phyloP scores from a whole-genome alignment of 1,140 invertebrate genomes.

The Nylanderia fulva region DNA sequence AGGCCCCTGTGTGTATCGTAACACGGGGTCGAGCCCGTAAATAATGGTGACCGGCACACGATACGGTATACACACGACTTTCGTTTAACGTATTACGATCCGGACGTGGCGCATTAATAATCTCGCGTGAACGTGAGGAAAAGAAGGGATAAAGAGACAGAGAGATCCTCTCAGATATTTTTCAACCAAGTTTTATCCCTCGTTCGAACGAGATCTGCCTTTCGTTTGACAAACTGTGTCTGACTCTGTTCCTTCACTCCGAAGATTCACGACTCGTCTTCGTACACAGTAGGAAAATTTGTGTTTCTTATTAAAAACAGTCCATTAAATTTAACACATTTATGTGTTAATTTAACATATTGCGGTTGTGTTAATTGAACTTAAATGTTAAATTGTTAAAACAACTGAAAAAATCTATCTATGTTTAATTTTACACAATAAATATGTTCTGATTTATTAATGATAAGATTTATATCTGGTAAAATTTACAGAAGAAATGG shows the following conservation, averaged over 20 bases:
- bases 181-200: background rate
- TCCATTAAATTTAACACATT: too few species aligned
- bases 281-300: too few species aligned
- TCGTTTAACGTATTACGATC: conserved; percentile 35
- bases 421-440: too few species aligned
- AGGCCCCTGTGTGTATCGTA: conserved; percentile 29
- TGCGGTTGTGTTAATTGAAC: too few species aligned
- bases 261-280: background rate
- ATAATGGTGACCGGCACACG: conserved; percentile 61
- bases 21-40: conserved; percentile 29
- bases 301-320: too few species aligned
- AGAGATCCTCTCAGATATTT: background rate
- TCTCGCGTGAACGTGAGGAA: background rate
- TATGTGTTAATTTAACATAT: too few species aligned
- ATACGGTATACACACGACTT: conserved; percentile 51
- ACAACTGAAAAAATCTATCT: too few species aligned
- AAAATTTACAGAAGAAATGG: too few species aligned
- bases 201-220: background rate
- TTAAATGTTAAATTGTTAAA: too few species aligned
- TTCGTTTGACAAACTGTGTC: background rate
- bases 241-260: background rate
- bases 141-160: background rate
- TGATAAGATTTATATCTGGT: too few species aligned
- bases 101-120: conserved; percentile 51
- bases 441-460: too few species aligned